Evolutionary conservation across 2,113 vertebrate genomes (phyloP), one percentile per base, ranked within the genome.

Genomic region (Trochalopteron elliotii): DNA sequence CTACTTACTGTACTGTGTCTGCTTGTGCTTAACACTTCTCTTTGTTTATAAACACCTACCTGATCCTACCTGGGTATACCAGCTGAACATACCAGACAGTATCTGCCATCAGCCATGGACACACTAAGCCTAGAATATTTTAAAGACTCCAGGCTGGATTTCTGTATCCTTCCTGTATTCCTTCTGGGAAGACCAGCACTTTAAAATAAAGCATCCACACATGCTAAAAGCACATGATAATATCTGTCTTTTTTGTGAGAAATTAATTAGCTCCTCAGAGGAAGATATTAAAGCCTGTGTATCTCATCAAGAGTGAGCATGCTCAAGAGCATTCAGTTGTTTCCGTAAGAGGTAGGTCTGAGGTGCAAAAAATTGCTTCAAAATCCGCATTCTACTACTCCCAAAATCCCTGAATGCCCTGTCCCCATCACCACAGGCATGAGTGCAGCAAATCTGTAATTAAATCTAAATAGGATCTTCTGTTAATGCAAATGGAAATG

Each of bases 391-490:
- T 57, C 39, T 12, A 39, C 44, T 56, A 4, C 8, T 42, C 6
- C 37, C 42, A 40, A 81, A 57, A 77, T 31, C 59, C 40, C 11
- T 33, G 63, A 52, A 64, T 69, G 81, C 64, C 45, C 50, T 77
- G n/a, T 63, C 72, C 28, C 28, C 18, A 37, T 28, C 64, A 61
- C 24, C 24, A 44, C 40, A 37, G 45, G 28, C 50, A 49, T 3
- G 12, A 83, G 16, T 30, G 8, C 0, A 5, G 31, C 40, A 83
- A 61, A 95, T 84, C 59, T 91, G 68, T 91, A 81, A 94, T 91
- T 86, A 81, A 60, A 91, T 95, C 90, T 86, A 89, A 87, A 83
- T 77, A 81, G 45, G 28, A 77, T 92, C 71, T 86, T 90, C 60
- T 65, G 45, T 64, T 74, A 59, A 90, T 69, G 89, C 52, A 90